Evolutionary conservation across 1,140 invertebrate species (phyloP).

Genomic region (silkworm (Bombyx mori)): ASM3026992v2 NC_085115.1:5575501-5576000

Average conservation of each 20-base stretch:
- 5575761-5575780: slow-evolving; percentile 4
- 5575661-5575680: slow-evolving; percentile 15
- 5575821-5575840: background rate
- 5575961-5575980: background rate
- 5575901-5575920: too few relatives aligned
- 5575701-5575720: slow-evolving; percentile 6
- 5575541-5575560: too few relatives aligned
- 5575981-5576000: background rate
- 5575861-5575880: too few relatives aligned
- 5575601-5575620: background rate
- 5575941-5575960: too few relatives aligned
- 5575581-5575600: too few relatives aligned
- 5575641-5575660: slow-evolving; percentile 4
- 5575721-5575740: slow-evolving; percentile 7
- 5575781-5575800: slow-evolving; percentile 1
- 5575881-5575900: too few relatives aligned
- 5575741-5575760: slow-evolving; percentile 1
- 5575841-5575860: too few relatives aligned
- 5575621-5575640: slow-evolving; percentile 1
- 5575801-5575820: background rate
- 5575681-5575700: slow-evolving; percentile 11
- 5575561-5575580: too few relatives aligned
- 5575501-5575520: too few relatives aligned
- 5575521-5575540: too few relatives aligned
- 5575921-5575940: too few relatives aligned